Evolutionary conservation across 2,113 vertebrate genomes (phyloP).

Genomic region (Trachemys scripta): DNA sequence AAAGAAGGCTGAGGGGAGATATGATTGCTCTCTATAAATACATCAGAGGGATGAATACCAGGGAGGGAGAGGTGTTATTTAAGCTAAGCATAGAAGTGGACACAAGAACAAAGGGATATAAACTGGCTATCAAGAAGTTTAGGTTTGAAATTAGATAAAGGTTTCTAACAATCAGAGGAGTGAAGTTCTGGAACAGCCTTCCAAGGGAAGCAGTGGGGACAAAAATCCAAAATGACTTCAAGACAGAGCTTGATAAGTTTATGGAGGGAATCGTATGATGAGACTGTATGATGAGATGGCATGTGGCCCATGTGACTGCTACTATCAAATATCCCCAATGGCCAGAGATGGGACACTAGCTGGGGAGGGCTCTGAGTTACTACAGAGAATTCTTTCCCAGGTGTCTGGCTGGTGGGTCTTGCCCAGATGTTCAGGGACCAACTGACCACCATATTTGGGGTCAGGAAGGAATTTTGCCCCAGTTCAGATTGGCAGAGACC

Average conservation of each 20-base stretch:
- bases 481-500: too few relatives aligned
- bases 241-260: neutral
- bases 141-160: neutral
- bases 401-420: neutral
- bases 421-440: neutral
- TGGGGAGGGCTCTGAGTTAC: neutral
- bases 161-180: neutral
- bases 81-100: neutral
- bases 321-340: neutral
- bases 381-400: neutral
- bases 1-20: neutral
- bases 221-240: neutral
- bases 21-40: neutral
- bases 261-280: neutral
- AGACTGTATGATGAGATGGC: neutral
- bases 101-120: neutral
- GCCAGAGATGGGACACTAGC: neutral
- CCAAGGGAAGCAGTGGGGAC: neutral
- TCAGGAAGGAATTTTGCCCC: neutral
- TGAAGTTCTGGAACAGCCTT: neutral
- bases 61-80: neutral
- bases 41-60: neutral
- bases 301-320: neutral
- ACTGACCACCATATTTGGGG: neutral
- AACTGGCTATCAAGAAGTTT: neutral